Evolutionary conservation across 2,888 invertebrate species (phyloP), one percentile per base, ranked within the genome.

Genomic region (Gasteruption jaculator): DNA sequence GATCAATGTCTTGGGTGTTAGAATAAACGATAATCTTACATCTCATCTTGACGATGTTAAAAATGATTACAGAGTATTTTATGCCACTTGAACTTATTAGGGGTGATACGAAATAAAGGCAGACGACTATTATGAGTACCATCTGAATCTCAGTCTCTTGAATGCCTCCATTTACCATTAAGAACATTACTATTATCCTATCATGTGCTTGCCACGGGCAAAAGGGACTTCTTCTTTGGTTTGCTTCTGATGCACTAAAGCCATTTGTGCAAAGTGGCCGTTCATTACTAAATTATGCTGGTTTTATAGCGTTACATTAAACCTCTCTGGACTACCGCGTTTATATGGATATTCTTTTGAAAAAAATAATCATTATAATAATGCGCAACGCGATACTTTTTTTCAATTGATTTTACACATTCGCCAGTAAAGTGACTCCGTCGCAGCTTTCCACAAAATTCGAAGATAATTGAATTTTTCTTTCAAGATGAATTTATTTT

Each of bases 181-280:
- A 68, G 69, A 66, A 68, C 66, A 69, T 69, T 70, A 70, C 69
- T 61, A 70, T 70, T 70, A 70, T 69, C 70, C 69, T 69, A 70
- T 69, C 68, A 68, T 54, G 59, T 60, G 56, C 47, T 56, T 52
- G 52, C 50, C 54, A 52, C 56, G 52, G 53, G 58, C 55, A n/a
- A 59, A 60, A 57, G 62, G 59, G 58, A 61, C 60, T 60, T 60
- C 60, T 60, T 60, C 60, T 63, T 61, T 63, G 58, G 56, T 60
- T 59, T 55, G 57, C 41, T 48, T 53, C 44, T 61, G 65, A 68
- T 64, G 63, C 63, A 65, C 65, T 60, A n/a, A 55, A 63, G 63
- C 66, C 61, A 67, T 68, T 68, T 65, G 64, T 57, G 58, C 65
- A 68, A 70, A 69, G 69, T 70, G 69, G 68, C 60, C 63, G 65